These are phyloP conservation scores for Meles meles DNA, from an alignment of 2,113 vertebrate genomes.

Conservation along the genomic window DNA sequence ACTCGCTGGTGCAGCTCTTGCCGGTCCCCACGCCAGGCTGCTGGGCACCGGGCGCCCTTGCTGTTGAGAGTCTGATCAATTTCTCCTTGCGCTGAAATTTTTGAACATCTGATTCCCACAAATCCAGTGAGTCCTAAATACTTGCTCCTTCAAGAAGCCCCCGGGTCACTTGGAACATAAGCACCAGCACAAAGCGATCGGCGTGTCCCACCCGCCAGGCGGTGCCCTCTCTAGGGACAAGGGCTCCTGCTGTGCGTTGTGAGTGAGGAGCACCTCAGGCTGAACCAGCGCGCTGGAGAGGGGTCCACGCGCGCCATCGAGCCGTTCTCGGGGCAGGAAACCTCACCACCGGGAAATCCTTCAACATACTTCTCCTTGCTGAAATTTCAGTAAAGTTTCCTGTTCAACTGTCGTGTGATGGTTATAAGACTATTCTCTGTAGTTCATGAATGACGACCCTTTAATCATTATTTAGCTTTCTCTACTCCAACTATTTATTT, in stretches of 20 bases:
- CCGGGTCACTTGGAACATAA: fast-evolving
- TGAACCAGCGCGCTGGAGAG: fast-evolving
- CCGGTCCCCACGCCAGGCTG: fast-evolving
- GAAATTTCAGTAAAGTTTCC: background rate
- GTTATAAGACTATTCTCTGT: background rate
- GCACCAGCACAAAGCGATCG: fast-evolving
- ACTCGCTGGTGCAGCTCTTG: background rate
- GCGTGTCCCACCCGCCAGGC: fast-evolving
- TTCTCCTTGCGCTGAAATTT: background rate
- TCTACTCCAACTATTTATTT: background rate
- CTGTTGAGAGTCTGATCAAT: fast-evolving
- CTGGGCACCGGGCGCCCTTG: fast-evolving
- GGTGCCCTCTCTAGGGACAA: fast-evolving
- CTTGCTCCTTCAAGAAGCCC: too few relatives aligned
- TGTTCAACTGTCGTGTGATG: background rate
- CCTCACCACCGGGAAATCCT: background rate
- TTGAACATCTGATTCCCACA: background rate
- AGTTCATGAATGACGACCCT: background rate
- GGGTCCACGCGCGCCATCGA: fast-evolving
- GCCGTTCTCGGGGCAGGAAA: fast-evolving
- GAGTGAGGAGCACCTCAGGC: background rate
- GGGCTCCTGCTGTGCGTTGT: fast-evolving
- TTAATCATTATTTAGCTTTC: background rate
- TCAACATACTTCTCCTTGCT: background rate
- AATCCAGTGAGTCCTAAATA: too few relatives aligned